These are phyloP conservation scores for Alfaro cultratus DNA, from an alignment of 2,797 vertebrate species.

Conservation along the genomic window DNA sequence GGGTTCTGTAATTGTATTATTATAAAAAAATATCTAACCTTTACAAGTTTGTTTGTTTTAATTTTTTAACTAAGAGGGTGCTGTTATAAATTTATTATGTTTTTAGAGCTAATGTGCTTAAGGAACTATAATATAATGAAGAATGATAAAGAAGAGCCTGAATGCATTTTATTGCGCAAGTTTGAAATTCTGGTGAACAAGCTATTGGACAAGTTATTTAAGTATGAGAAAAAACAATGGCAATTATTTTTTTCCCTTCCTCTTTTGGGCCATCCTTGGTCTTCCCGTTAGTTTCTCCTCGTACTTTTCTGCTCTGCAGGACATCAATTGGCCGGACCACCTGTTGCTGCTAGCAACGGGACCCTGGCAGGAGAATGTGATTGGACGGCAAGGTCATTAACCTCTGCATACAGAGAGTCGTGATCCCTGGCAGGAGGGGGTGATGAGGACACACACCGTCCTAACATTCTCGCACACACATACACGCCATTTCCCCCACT, in stretches of 20 bases:
- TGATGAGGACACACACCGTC: conserved; percentile 63
- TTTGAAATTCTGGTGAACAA: conserved; percentile 22
- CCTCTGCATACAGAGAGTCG: conserved; percentile 66
- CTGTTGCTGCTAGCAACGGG: conserved; percentile 79
- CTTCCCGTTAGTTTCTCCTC: conserved; percentile 54
- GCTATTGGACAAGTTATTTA: conserved; percentile 31
- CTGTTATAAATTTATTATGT: conserved; percentile 6
- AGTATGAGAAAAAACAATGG: conserved; percentile 31
- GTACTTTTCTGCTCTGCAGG: conserved; percentile 75
- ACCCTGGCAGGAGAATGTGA: conserved; percentile 78
- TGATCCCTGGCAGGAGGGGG: conserved; percentile 70
- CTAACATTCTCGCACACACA: conserved; percentile 55
- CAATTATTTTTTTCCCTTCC: conserved; percentile 44
- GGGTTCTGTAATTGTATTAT: neutral
- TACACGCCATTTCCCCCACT: conserved; percentile 42
- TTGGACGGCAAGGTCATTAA: conserved; percentile 77
- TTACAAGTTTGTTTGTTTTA: neutral
- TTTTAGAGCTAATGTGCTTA: neutral
- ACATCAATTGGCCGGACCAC: conserved; percentile 76
- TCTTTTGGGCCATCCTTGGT: conserved; percentile 54
- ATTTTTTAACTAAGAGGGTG: neutral
- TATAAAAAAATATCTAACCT: neutral
- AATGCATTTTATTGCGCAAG: conserved; percentile 15
- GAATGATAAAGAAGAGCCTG: conserved; percentile 7
- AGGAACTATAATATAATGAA: conserved; percentile 14